A percentile compares a stretch with the other conserved stretches of the same genome.
phyloP scores from a whole-genome alignment of 2,888 invertebrate species.

The Drosophila quinaria region DNA sequence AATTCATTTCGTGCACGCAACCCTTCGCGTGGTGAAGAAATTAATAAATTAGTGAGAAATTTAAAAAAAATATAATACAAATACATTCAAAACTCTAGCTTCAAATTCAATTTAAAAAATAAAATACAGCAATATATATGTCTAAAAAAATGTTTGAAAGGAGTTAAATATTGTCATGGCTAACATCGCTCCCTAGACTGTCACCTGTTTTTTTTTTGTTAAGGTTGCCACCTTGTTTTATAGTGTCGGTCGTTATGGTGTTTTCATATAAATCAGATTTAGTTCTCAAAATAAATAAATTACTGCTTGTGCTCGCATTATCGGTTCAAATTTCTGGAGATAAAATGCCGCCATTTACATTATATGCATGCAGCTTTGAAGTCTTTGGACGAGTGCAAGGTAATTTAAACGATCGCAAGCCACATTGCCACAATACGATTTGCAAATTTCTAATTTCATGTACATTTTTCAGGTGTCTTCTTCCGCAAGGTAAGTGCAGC shows the following conservation, averaged over 20 bases:
- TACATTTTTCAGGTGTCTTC: slow-evolving; percentile 79
- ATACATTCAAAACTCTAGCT: too few relatives aligned
- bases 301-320: slow-evolving; percentile 18
- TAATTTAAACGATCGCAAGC: slow-evolving; percentile 42
- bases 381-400: slow-evolving; percentile 83
- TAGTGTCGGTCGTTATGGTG: slow-evolving; percentile 59
- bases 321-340: slow-evolving; percentile 2
- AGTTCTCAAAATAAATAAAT: slow-evolving; percentile 35
- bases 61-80: too few relatives aligned
- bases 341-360: slow-evolving; percentile 37
- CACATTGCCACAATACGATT: slow-evolving; percentile 3
- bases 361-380: slow-evolving; percentile 76
- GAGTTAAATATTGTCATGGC: too few relatives aligned
- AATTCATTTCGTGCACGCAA: too few relatives aligned
- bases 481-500: slow-evolving; percentile 83
- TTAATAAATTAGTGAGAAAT: too few relatives aligned
- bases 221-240: too few relatives aligned
- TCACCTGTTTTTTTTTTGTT: too few relatives aligned
- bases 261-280: slow-evolving; percentile 52
- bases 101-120: too few relatives aligned
- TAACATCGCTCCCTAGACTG: too few relatives aligned
- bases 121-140: too few relatives aligned
- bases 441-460: slow-evolving; percentile 19
- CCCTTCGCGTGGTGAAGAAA: too few relatives aligned
- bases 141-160: too few relatives aligned